These are phyloP conservation scores for Haplochromis burtoni DNA, from an alignment of 2,113 vertebrate species.

Conservation along the genomic window DNA sequence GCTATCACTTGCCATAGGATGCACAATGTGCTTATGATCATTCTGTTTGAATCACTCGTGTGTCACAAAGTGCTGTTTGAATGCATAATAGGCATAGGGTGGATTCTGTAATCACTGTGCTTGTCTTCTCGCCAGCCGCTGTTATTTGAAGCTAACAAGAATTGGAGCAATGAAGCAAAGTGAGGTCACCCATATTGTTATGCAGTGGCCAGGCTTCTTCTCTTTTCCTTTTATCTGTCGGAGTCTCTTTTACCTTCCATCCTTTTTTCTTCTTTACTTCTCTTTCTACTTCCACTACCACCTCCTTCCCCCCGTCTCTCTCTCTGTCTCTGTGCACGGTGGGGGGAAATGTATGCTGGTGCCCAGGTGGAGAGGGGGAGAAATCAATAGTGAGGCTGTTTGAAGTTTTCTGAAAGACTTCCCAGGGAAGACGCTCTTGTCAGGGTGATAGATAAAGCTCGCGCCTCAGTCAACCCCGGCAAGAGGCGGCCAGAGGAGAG, in stretches of 20 bases:
- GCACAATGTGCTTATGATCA: slow-evolving; percentile 22
- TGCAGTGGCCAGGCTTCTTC: slow-evolving; percentile 45
- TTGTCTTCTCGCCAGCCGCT: not conserved
- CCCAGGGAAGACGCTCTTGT: slow-evolving; percentile 78
- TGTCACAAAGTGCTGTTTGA: slow-evolving; percentile 41
- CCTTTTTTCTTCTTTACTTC: slow-evolving; percentile 32
- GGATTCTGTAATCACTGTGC: slow-evolving; percentile 23
- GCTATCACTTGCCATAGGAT: slow-evolving; percentile 17
- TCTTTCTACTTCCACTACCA: slow-evolving; percentile 56
- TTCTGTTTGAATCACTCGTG: slow-evolving; percentile 21
- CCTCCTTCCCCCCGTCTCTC: slow-evolving; percentile 34
- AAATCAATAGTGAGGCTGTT: slow-evolving; percentile 78
- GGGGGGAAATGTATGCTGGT: slow-evolving; percentile 68
- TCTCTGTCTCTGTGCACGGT: slow-evolving; percentile 36
- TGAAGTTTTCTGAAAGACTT: slow-evolving; percentile 83
- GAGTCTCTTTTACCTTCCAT: slow-evolving; percentile 51
- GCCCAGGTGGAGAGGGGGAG: slow-evolving; percentile 71
- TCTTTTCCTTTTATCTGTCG: slow-evolving; percentile 57
- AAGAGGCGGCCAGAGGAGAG: slow-evolving; percentile 57
- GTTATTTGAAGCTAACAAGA: slow-evolving; percentile 41
- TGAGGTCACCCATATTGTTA: slow-evolving; percentile 62
- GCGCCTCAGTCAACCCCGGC: slow-evolving; percentile 58
- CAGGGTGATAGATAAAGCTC: slow-evolving; percentile 79
- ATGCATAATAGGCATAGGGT: slow-evolving; percentile 33
- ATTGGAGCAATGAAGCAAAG: slow-evolving; percentile 53